These are phyloP conservation scores for Acromyrmex heyeri DNA, from an alignment of 1,140 invertebrate genomes.

Conservation along the genomic window DNA sequence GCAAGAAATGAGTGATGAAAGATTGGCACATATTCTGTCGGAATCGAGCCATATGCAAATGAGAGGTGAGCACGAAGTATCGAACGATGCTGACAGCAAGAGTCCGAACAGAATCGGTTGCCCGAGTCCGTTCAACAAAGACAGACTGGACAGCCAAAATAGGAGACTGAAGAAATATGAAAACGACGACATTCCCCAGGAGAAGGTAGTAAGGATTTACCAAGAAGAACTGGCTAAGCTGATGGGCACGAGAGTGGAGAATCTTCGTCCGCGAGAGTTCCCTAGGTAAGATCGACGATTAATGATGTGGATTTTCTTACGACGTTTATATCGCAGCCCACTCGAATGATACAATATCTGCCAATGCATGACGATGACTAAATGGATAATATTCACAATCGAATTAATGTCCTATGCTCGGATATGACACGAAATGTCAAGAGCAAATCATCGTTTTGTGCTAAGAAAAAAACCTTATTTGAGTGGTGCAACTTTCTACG, in stretches of 20 bases:
- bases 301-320: background rate
- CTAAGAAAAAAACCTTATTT: slow-evolving; percentile 32
- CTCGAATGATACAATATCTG: background rate
- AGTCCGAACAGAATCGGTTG: slow-evolving; percentile 92
- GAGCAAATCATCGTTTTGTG: slow-evolving; percentile 20
- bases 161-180: slow-evolving; percentile 94
- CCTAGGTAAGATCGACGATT: slow-evolving; percentile 80
- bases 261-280: slow-evolving; percentile 90
- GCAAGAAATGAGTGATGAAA: slow-evolving; percentile 95
- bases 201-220: slow-evolving; percentile 98
- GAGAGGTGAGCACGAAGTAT: slow-evolving; percentile 84
- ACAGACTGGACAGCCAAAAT: slow-evolving; percentile 89
- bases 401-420: slow-evolving; percentile 25
- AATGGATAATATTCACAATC: slow-evolving; percentile 2
- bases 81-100: slow-evolving; percentile 89
- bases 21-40: slow-evolving; percentile 96
- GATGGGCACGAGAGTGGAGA: slow-evolving; percentile 92
- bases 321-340: background rate
- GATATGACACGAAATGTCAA: slow-evolving; percentile 30
- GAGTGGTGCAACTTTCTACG: background rate
- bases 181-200: slow-evolving; percentile 98
- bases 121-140: slow-evolving; percentile 91
- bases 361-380: slow-evolving; percentile 6
- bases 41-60: slow-evolving; percentile 93
- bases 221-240: slow-evolving; percentile 98